Evolutionary conservation across 53 echinoderm and acorn worm species (phyloP).

Genomic region (Zoroaster sp.): DNA sequence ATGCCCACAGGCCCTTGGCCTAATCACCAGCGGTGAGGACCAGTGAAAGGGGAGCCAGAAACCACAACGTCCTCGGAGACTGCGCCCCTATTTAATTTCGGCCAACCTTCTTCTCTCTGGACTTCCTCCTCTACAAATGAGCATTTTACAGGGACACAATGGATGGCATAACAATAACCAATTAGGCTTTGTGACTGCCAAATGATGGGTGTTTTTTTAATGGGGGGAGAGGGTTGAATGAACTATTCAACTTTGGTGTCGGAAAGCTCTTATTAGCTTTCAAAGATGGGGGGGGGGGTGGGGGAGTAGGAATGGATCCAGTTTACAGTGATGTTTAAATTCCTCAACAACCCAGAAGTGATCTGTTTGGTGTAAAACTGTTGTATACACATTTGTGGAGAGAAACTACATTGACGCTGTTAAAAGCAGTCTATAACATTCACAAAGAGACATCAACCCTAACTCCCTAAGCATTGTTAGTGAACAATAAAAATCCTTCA

Average conservation of each 20-base stretch:
- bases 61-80: constrained; percentile 7
- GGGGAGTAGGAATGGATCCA: too few species aligned
- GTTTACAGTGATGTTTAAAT: background rate
- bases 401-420: background rate
- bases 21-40: background rate
- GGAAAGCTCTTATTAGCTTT: background rate
- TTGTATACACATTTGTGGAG: background rate
- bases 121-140: background rate
- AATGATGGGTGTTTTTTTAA: constrained; percentile 12
- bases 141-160: constrained; percentile 31
- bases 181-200: constrained; percentile 15
- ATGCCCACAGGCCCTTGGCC: background rate
- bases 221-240: background rate
- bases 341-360: background rate
- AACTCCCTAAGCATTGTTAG: too few species aligned
- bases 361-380: background rate
- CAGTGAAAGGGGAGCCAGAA: background rate
- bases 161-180: constrained; percentile 18
- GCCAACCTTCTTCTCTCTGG: background rate
- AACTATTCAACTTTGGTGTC: background rate
- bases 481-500: too few species aligned
- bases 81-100: background rate
- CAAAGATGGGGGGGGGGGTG: too few species aligned
- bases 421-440: too few species aligned
- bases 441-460: too few species aligned